These are phyloP conservation scores for Pseudomyrmex concolor DNA, from an alignment of 1,140 invertebrate species.

Conservation along the genomic window DNA sequence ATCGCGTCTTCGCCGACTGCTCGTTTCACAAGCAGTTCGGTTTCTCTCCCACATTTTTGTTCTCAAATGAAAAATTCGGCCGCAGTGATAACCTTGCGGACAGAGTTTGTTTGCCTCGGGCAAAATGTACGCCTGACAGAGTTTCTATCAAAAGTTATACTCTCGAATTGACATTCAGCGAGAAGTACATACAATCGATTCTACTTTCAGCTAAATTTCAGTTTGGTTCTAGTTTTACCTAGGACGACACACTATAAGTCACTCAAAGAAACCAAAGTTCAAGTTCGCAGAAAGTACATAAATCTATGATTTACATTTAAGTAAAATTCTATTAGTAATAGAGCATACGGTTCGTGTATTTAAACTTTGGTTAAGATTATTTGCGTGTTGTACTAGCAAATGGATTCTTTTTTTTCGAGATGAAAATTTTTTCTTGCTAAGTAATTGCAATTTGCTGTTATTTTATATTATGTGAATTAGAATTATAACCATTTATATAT, in stretches of 20 bases:
- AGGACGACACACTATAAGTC: not conserved
- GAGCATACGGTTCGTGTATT: not conserved
- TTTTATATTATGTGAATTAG: not conserved
- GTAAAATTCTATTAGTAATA: not conserved
- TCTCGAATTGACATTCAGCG: conserved; percentile 47
- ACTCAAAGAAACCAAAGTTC: not conserved
- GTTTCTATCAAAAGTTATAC: conserved; percentile 14
- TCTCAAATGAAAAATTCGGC: conserved; percentile 51
- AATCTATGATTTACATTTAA: too few relatives aligned
- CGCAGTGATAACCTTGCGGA: conserved; percentile 33
- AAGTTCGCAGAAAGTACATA: not conserved
- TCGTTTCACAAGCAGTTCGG: not conserved
- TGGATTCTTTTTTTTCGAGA: not conserved
- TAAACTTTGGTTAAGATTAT: not conserved
- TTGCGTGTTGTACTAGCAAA: not conserved
- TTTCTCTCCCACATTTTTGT: not conserved
- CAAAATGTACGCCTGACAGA: conserved; percentile 25
- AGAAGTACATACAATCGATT: not conserved
- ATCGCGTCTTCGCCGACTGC: not conserved
- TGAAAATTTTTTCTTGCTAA: not conserved
- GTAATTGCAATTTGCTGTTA: not conserved
- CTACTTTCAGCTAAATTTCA: not conserved
- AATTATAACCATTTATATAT: not conserved
- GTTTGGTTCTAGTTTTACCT: not conserved
- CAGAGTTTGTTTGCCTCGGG: conserved; percentile 17